These are phyloP conservation scores for Cyprinodon brontotheroides DNA, from an alignment of 2,113 vertebrate genomes.

Conservation along the genomic window DNA sequence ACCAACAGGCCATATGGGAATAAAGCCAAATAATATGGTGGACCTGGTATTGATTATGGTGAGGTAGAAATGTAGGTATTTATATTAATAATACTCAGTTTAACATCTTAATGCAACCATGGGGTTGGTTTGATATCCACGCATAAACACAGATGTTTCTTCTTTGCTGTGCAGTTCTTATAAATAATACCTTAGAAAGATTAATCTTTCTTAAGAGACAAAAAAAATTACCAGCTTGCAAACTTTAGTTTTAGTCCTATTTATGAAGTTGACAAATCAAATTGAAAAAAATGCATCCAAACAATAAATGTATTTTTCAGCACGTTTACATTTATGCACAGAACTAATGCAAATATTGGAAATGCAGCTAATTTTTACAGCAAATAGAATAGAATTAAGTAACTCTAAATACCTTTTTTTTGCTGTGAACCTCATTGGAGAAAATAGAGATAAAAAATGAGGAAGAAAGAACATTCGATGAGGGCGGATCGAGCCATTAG, in stretches of 20 bases:
- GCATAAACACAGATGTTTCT: too few relatives aligned
- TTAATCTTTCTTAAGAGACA: background rate
- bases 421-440: constrained; percentile 53
- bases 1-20: background rate
- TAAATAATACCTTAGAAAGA: background rate
- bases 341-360: constrained; percentile 3
- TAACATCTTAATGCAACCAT: background rate
- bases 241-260: background rate
- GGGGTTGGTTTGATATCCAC: too few relatives aligned
- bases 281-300: background rate
- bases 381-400: constrained; percentile 51
- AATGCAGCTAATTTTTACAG: constrained; percentile 40
- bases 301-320: constrained; percentile 1
- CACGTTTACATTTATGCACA: constrained; percentile 7
- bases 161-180: too few relatives aligned
- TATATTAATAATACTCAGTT: background rate
- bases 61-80: background rate
- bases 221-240: background rate
- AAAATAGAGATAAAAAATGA: constrained; percentile 45
- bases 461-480: constrained; percentile 63
- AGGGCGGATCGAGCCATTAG: constrained; percentile 65
- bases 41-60: background rate
- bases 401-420: constrained; percentile 63
- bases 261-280: background rate
- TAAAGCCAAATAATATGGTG: background rate